Evolutionary conservation across 1,140 invertebrate genomes (phyloP).

Genomic region (Atta texana): DNA sequence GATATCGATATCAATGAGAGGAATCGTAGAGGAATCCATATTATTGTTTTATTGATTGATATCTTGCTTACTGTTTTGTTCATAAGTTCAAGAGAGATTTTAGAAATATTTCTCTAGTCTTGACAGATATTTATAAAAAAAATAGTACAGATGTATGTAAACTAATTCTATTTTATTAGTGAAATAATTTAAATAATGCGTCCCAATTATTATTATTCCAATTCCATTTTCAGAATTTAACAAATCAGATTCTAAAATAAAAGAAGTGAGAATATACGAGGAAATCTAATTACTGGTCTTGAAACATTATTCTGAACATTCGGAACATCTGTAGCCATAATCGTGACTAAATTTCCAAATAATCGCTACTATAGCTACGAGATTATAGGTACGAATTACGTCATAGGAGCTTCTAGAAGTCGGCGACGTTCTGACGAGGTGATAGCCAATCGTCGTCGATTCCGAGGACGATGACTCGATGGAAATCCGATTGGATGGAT

Average conservation of each 20-base stretch:
- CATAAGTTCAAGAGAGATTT: not conserved
- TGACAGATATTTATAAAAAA: not conserved
- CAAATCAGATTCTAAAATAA: constrained; percentile 1
- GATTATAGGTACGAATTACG: constrained; percentile 63
- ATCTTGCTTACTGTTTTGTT: not conserved
- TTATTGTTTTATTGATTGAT: constrained; percentile 1
- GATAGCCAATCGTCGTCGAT: constrained; percentile 40
- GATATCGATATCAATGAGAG: constrained; percentile 3
- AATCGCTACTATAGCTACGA: not conserved
- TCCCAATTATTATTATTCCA: not conserved
- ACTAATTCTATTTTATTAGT: constrained; percentile 10
- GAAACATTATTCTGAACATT: not conserved
- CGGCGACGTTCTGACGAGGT: not conserved
- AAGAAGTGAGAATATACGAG: not conserved
- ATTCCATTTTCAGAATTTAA: not conserved
- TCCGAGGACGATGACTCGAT: constrained; percentile 55
- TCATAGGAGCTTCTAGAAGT: constrained; percentile 38
- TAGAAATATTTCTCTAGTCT: not conserved
- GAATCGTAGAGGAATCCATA: not conserved
- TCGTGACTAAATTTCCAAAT: constrained; percentile 36
- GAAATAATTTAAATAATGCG: constrained; percentile 8
- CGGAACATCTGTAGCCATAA: constrained; percentile 21
- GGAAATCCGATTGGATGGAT: constrained; percentile 60
- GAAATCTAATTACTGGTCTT: constrained; percentile 8
- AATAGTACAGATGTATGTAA: not conserved